phyloP scores from a whole-genome alignment of 2,888 invertebrate species.

The Pristionchus fissidentatus region DNA sequence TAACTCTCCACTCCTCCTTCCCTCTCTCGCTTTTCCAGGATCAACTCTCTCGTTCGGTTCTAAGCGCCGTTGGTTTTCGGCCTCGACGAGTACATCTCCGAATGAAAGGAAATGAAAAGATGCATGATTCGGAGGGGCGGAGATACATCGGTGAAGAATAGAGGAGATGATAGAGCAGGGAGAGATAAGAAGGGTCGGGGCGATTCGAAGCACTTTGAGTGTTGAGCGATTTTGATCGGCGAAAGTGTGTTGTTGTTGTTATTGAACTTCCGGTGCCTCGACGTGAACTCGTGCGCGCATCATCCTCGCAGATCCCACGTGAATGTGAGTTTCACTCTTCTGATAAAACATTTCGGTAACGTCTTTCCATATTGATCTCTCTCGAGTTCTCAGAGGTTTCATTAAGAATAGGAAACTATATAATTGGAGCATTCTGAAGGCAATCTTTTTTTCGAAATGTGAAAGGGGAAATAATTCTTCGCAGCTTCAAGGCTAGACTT shows the following conservation, averaged over 20 bases:
- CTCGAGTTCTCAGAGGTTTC: too few species aligned
- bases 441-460: background rate
- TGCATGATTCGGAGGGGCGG: background rate
- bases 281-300: background rate
- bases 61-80: background rate
- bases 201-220: background rate
- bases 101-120: background rate
- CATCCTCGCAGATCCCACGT: background rate
- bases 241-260: too few species aligned
- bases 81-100: background rate
- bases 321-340: slow-evolving; percentile 15
- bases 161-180: too few species aligned
- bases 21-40: background rate
- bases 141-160: too few species aligned
- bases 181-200: too few species aligned
- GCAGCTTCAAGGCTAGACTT: background rate
- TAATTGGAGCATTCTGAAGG: too few species aligned
- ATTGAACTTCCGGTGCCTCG: background rate
- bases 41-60: background rate
- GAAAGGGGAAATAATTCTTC: background rate
- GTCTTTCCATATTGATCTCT: too few species aligned
- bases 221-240: background rate
- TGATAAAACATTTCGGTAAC: background rate
- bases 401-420: too few species aligned
- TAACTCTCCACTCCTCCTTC: background rate